phyloP scores from a whole-genome alignment of 2,888 invertebrate species.

The Galeopsomyia nigrocyanea region DNA sequence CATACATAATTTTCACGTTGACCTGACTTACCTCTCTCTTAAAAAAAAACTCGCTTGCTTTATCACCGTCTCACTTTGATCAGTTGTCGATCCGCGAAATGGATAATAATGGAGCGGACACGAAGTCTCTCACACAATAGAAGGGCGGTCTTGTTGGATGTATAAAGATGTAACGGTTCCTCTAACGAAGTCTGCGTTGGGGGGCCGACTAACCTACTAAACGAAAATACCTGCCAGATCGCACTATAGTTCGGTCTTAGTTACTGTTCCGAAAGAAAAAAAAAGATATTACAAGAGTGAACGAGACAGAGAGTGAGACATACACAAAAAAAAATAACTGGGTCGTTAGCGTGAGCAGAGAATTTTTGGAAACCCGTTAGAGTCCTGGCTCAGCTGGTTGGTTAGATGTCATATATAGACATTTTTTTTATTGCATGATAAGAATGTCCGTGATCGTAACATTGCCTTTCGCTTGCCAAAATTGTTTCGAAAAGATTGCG shows the following conservation, averaged over 20 bases:
- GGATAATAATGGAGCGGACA: conserved; percentile 55
- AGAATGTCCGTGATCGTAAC: no score
- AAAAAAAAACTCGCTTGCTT: not conserved
- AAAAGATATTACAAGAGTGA: conserved; percentile 38
- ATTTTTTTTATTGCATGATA: no score
- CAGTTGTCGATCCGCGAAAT: conserved; percentile 46
- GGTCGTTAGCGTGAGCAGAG: conserved; percentile 35
- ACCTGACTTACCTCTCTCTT: conserved; percentile 1
- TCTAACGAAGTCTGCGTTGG: conserved; percentile 56
- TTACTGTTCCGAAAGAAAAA: conserved; percentile 42
- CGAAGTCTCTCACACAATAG: conserved; percentile 50
- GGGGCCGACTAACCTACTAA: conserved; percentile 63
- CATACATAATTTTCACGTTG: no score
- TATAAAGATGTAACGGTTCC: conserved; percentile 58
- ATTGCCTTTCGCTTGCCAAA: no score
- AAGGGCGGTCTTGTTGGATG: conserved; percentile 54
- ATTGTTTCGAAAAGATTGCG: no score
- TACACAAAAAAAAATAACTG: conserved; percentile 25
- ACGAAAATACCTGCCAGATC: conserved; percentile 52
- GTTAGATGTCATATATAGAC: conserved; percentile 18
- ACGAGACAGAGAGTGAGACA: conserved; percentile 23
- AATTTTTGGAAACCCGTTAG: conserved; percentile 45
- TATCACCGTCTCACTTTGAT: conserved; percentile 16
- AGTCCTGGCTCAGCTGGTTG: conserved; percentile 34
- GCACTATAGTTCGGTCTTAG: conserved; percentile 49